Conservation (phyloP, 2,797 vertebrate genomes). For the Pangasius larnaudii region DNA sequence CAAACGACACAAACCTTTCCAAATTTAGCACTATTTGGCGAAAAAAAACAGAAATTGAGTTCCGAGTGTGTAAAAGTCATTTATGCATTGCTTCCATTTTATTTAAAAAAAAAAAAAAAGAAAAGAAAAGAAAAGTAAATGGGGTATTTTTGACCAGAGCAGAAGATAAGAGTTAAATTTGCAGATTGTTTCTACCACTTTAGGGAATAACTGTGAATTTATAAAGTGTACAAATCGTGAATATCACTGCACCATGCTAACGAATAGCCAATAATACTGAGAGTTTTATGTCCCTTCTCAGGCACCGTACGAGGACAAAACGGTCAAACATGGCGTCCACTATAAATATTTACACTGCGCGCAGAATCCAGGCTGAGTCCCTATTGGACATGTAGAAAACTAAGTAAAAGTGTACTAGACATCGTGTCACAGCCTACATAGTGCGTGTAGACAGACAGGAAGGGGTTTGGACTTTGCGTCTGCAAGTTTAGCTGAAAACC, state of each 20-base stretch:
- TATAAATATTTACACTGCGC: background rate
- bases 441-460: background rate
- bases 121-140: too few relatives aligned
- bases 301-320: conserved; percentile 3
- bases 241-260: background rate
- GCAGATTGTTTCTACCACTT: too few relatives aligned
- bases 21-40: too few relatives aligned
- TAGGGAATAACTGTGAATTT: background rate
- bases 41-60: too few relatives aligned
- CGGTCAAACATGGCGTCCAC: conserved; percentile 6
- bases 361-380: background rate
- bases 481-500: background rate
- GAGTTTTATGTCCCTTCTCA: conserved; percentile 10
- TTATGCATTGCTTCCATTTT: too few relatives aligned
- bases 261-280: too few relatives aligned
- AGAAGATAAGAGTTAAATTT: background rate
- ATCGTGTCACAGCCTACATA: background rate
- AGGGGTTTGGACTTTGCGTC: background rate
- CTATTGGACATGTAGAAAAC: background rate
- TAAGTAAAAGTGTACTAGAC: background rate
- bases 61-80: background rate
- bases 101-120: too few relatives aligned
- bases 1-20: background rate
- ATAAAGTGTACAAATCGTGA: background rate
- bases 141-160: background rate